A percentile compares a stretch with the other conserved stretches of the same genome.
Evolutionary conservation across 2,888 invertebrate genomes (phyloP).

Genomic region (Amiota communis): DNA sequence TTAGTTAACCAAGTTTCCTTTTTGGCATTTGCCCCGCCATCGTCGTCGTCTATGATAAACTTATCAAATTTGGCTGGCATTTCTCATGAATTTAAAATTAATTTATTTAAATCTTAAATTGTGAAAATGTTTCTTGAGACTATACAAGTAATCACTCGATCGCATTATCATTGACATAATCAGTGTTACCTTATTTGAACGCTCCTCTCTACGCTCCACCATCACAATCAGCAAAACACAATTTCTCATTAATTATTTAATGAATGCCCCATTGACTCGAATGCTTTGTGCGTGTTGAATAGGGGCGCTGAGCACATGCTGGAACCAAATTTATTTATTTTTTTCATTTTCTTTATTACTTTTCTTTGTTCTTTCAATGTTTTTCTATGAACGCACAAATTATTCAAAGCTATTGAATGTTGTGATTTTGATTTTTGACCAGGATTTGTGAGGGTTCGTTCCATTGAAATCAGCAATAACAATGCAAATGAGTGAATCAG

Average conservation of each 20-base stretch:
- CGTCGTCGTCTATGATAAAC: too few relatives aligned
- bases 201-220: too few relatives aligned
- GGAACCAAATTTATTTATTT: neutral
- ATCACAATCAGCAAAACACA: neutral
- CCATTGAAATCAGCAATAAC: too few relatives aligned
- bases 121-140: too few relatives aligned
- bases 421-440: slow-evolving; percentile 58
- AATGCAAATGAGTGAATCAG: neutral
- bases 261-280: slow-evolving; percentile 53
- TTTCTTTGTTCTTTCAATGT: too few relatives aligned
- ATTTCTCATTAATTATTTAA: slow-evolving; percentile 56
- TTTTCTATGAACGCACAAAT: slow-evolving; percentile 35
- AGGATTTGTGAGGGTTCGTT: slow-evolving; percentile 35
- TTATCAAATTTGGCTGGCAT: too few relatives aligned
- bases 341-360: neutral
- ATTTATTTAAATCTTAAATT: too few relatives aligned
- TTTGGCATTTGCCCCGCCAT: neutral
- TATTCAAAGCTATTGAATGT: slow-evolving; percentile 61
- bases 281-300: neutral
- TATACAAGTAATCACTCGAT: too few relatives aligned
- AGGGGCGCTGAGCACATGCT: neutral
- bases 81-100: too few relatives aligned
- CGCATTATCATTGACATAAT: too few relatives aligned
- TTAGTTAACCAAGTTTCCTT: neutral
- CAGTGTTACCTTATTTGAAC: too few relatives aligned